Conservation (phyloP, 30 jellyfish, hydroid and myxozoan species). For the Sanderia malayensis region DNA sequence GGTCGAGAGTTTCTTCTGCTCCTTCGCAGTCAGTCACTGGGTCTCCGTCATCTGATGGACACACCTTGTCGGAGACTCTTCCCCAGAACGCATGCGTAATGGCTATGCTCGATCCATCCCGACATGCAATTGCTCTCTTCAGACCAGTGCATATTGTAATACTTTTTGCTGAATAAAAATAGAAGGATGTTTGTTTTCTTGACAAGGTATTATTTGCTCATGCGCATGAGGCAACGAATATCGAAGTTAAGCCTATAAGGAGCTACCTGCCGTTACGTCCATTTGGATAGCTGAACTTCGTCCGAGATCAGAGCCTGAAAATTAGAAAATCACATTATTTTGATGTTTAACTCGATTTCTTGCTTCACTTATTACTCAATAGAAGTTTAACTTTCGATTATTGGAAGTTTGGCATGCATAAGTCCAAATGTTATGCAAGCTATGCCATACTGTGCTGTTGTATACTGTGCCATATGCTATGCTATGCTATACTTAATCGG, state of each 20-base stretch:
- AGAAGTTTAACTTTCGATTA: too few relatives aligned
- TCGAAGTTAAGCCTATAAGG: too few relatives aligned
- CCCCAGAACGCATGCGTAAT: constrained; percentile 97
- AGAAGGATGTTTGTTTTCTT: not conserved
- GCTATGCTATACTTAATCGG: too few relatives aligned
- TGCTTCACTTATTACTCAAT: too few relatives aligned
- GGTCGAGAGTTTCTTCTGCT: constrained; percentile 77
- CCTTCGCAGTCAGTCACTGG: constrained; percentile 98
- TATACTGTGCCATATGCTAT: too few relatives aligned
- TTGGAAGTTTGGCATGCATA: too few relatives aligned
- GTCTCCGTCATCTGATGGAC: constrained; percentile 99
- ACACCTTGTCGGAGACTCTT: constrained; percentile 82
- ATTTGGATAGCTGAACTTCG: constrained; percentile 83
- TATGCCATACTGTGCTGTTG: too few relatives aligned
- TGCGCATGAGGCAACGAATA: too few relatives aligned
- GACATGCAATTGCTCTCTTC: constrained; percentile 78
- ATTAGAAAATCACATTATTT: not conserved
- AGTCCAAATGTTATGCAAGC: too few relatives aligned
- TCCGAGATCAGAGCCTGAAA: constrained; percentile 61
- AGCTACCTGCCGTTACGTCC: constrained; percentile 95
- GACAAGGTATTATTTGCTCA: too few relatives aligned
- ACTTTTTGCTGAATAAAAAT: constrained; percentile 56
- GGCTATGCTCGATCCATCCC: constrained; percentile 95
- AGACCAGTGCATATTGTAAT: constrained; percentile 90
- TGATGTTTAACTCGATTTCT: too few relatives aligned